Conservation (phyloP, 2,797 vertebrate genomes). For the Pseudopleuronectes americanus region DNA sequence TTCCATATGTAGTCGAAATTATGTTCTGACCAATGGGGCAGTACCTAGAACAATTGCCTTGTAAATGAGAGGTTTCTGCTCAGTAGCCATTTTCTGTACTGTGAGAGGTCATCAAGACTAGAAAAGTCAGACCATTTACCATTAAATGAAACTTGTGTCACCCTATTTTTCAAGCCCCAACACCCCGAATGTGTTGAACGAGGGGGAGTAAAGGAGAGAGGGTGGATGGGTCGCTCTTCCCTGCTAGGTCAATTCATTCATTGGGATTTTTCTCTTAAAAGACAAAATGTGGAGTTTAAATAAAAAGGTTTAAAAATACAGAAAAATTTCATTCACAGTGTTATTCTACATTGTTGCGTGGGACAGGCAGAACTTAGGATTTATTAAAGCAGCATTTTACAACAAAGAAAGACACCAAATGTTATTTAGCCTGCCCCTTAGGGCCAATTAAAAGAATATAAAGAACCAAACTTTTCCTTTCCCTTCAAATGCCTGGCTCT, state of each 20-base stretch:
- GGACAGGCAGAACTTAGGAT: constrained; percentile 5
- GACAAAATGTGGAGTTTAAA: background rate
- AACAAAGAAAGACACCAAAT: constrained; percentile 28
- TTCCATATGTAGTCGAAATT: too few relatives aligned
- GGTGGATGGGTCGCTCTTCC: background rate
- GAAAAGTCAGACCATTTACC: too few relatives aligned
- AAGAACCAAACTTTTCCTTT: constrained; percentile 49
- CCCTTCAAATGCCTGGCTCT: constrained; percentile 57
- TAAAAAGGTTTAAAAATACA: background rate
- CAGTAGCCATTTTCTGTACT: too few relatives aligned
- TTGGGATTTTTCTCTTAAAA: background rate
- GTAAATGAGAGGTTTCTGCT: too few relatives aligned
- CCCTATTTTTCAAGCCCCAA: too few relatives aligned
- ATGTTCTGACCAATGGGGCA: too few relatives aligned
- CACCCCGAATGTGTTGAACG: background rate
- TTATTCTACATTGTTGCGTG: background rate
- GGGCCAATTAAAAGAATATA: constrained; percentile 55
- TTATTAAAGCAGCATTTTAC: constrained; percentile 23
- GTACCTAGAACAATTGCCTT: too few relatives aligned
- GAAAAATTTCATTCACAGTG: constrained; percentile 1
- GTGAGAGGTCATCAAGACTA: too few relatives aligned
- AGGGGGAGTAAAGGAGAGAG: background rate
- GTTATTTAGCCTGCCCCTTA: constrained; percentile 29
- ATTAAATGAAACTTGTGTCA: too few relatives aligned
- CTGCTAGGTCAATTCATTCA: background rate